A percentile compares a stretch with the other conserved stretches of the same genome.
These are phyloP conservation scores for Puffinus mauretanicus DNA, from an alignment of 2,113 vertebrate genomes.

Conservation along the genomic window DNA sequence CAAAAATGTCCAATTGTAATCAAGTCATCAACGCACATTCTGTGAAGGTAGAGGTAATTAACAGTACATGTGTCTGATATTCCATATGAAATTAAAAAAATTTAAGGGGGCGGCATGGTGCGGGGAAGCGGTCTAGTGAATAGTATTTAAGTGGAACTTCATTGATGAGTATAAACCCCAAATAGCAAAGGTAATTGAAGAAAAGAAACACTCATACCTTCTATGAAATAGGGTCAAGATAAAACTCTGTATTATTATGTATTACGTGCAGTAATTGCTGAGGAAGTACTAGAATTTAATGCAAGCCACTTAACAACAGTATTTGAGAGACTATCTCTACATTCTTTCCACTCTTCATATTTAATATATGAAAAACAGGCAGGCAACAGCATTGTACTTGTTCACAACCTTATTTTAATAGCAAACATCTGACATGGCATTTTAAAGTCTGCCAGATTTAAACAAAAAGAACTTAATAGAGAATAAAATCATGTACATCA, in stretches of 20 bases:
- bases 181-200: background rate
- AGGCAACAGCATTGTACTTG: background rate
- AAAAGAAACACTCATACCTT: background rate
- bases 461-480: background rate
- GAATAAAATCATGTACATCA: background rate
- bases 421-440: background rate
- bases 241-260: background rate
- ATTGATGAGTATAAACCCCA: background rate
- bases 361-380: background rate
- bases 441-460: background rate
- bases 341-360: background rate
- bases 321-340: background rate
- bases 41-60: background rate
- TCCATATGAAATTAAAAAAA: background rate
- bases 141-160: background rate
- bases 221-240: background rate
- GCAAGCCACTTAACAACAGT: background rate
- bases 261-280: background rate
- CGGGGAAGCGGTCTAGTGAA: background rate
- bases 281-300: background rate
- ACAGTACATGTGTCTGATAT: background rate
- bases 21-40: background rate
- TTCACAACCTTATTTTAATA: background rate
- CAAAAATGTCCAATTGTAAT: background rate
- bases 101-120: rapidly evolving